Percentiles rank a stretch among this genome's conserved stretches.
Conservation (phyloP, 1,140 invertebrate species). For the Macrotrachela quadricornifera region DNA sequence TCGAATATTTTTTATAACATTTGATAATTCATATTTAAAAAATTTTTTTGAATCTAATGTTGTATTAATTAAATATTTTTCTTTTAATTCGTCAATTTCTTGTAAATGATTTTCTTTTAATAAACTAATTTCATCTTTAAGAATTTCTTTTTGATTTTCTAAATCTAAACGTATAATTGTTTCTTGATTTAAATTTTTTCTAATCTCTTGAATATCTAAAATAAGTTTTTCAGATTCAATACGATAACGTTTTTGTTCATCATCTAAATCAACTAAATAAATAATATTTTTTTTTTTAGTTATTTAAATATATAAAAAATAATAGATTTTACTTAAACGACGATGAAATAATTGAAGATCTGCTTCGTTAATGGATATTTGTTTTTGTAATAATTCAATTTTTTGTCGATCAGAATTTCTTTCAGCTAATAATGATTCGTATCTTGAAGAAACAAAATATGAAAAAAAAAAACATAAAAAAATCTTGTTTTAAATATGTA, state of each 20-base stretch:
- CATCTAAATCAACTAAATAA: conserved; percentile 25
- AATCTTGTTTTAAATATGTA: too few relatives aligned
- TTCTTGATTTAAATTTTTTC: conserved; percentile 13
- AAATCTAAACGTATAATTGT: conserved; percentile 1
- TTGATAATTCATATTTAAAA: conserved; percentile 29
- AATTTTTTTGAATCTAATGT: conserved; percentile 5
- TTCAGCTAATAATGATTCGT: conserved; percentile 30
- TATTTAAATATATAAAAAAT: too few relatives aligned
- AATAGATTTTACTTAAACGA: conserved; percentile 14
- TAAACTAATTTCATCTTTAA: conserved; percentile 8
- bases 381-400: conserved; percentile 31
- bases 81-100: conserved; percentile 6
- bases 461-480: too few relatives aligned
- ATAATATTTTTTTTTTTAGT: too few relatives aligned
- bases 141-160: conserved; percentile 3
- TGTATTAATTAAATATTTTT: neutral
- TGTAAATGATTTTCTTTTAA: conserved; percentile 7
- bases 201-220: conserved; percentile 29
- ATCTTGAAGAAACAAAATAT: neutral
- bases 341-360: conserved; percentile 34
- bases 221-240: conserved; percentile 29
- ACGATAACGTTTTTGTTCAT: conserved; percentile 30
- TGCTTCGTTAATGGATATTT: conserved; percentile 32
- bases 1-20: conserved; percentile 35
- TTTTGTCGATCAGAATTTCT: conserved; percentile 29